Evolutionary conservation across 2,888 invertebrate genomes (phyloP).

Genomic region (Hypena proboscidalis): DNA sequence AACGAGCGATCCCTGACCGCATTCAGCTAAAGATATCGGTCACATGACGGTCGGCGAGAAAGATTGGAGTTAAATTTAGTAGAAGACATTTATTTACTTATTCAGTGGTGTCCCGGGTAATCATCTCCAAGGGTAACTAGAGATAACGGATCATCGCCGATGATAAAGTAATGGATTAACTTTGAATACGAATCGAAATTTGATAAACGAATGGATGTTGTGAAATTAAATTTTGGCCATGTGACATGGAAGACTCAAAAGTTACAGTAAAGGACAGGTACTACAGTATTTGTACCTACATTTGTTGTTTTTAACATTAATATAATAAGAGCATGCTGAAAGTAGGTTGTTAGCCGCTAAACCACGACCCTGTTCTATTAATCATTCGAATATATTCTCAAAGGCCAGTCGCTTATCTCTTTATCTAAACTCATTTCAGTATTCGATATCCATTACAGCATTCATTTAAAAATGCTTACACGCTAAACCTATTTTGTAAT

Average conservation of each 20-base stretch:
- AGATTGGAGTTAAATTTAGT: constrained; percentile 83
- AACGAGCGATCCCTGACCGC: constrained; percentile 75
- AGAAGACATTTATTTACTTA: constrained; percentile 82
- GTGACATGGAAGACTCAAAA: no score
- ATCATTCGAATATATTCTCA: no score
- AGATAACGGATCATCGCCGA: constrained; percentile 52
- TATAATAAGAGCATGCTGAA: no score
- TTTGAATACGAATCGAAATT: no score
- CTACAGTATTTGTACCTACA: no score
- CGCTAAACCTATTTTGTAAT: constrained; percentile 22
- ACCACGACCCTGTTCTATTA: no score
- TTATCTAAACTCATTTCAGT: not conserved
- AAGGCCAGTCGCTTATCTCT: not conserved
- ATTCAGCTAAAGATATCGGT: constrained; percentile 78
- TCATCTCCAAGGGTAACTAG: constrained; percentile 68
- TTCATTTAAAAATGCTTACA: constrained; percentile 3
- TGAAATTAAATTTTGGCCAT: constrained; percentile 2
- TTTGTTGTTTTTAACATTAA: no score
- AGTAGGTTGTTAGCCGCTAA: no score
- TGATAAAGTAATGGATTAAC: constrained; percentile 54
- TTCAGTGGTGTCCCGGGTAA: constrained; percentile 70
- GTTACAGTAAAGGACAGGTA: no score
- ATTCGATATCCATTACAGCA: not conserved
- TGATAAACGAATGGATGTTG: constrained; percentile 8
- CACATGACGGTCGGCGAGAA: constrained; percentile 75